phyloP scores from a whole-genome alignment of 1,140 invertebrate genomes.

The Heterodera carotae region DNA sequence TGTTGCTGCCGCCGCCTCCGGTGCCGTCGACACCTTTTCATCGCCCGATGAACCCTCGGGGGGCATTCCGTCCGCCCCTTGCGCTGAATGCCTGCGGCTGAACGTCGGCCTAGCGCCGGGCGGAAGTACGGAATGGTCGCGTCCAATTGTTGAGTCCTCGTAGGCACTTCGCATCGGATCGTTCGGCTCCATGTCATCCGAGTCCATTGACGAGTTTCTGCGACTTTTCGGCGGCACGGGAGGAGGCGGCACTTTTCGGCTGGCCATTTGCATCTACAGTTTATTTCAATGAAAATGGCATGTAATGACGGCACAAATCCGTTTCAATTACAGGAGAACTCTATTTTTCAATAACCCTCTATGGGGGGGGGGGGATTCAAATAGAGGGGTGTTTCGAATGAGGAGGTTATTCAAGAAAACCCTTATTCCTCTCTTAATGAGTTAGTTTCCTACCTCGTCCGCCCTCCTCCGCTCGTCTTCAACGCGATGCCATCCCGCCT shows the following conservation, averaged over 20 bases:
- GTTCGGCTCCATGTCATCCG: constrained; percentile 32
- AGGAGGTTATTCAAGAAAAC: no score
- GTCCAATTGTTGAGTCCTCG: constrained; percentile 36
- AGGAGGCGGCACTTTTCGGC: constrained; percentile 44
- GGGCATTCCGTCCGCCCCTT: constrained; percentile 23
- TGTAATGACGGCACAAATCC: no score
- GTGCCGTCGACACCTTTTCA: constrained; percentile 1
- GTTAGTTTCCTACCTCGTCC: neutral
- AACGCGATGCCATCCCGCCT: neutral
- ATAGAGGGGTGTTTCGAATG: no score
- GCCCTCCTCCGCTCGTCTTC: neutral
- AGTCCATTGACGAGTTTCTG: constrained; percentile 28
- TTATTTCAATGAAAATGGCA: no score
- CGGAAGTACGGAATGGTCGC: constrained; percentile 57
- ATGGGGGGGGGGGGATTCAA: no score
- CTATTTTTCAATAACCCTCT: no score
- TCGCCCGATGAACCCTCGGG: constrained; percentile 25
- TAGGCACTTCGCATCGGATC: constrained; percentile 43
- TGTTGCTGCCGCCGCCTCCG: constrained; percentile 5
- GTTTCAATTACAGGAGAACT: no score
- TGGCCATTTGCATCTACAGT: neutral
- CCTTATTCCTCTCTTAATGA: no score
- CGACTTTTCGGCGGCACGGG: constrained; percentile 57
- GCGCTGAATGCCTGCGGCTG: constrained; percentile 2
- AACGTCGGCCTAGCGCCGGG: constrained; percentile 46